Evolutionary conservation across 2,888 invertebrate genomes (phyloP), one percentile per base, ranked within the genome.

Genomic region (Cephus spinipes): DNA sequence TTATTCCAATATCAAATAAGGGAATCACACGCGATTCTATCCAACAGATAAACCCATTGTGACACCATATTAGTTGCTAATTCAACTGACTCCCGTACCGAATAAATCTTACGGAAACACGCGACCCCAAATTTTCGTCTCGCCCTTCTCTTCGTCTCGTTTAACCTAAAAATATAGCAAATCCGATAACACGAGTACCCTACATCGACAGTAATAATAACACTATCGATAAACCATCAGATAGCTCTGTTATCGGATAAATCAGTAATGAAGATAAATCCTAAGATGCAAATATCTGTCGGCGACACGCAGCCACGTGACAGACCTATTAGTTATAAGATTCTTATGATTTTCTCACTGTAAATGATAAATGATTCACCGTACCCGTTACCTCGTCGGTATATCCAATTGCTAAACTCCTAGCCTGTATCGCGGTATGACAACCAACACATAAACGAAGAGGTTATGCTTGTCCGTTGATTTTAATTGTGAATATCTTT

Each of bases 161-260:
- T 79, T 79, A 82, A 81, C 84, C 81, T 80, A 80, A 84, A 76
- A 81, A 85, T 83, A 82, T 83, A 81, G 34, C 79, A 55, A 55
- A 9, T 55, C 9, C 23, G 55, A 55, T 15, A 55, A 55, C 55
- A 9, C 9, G 55, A 55, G 9, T 55, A 23, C 23, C 23, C 55
- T 23, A 55, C 55, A 55, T 55, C 6, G 55, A 23, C 23, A 55
- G 55, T 55, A 55, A 55, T 55, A 23, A 23, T 55, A 55, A 23
- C 30, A 9, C 30, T 30, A 12, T 32, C 31, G 71, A 69, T 69
- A 69, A 30, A 15, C 31, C 71, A 15, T 12, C 31, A 12, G 30
- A 71, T 31, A 31, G 11, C 9, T 71, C 71, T 32, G 71, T 30
- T 32, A 32, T 71, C 71, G 31, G 71, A 71, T 31, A 31, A 71